Conservation (phyloP, 1,140 invertebrate genomes). For the Bombus haemorrhoidalis region DNA sequence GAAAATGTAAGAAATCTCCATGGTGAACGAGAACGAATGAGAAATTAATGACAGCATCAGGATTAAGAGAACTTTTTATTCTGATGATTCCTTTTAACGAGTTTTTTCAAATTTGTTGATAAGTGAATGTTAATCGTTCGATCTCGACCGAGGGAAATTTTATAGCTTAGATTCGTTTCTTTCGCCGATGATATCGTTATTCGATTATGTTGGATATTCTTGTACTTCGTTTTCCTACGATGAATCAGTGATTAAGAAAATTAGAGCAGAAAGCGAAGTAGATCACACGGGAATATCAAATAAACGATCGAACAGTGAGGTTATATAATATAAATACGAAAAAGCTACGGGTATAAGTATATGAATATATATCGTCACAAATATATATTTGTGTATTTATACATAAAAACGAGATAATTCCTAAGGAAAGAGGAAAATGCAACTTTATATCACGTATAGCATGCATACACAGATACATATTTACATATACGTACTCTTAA, state of each 20-base stretch:
- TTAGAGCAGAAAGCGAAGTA: not conserved
- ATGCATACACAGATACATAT: conserved; percentile 45
- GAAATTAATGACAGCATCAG: not conserved
- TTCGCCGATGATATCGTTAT: not conserved
- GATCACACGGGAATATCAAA: conserved; percentile 5
- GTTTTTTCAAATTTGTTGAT: not conserved
- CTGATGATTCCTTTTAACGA: not conserved
- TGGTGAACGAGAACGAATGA: not conserved
- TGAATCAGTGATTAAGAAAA: not conserved
- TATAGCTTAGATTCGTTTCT: not conserved
- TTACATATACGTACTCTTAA: conserved; percentile 36
- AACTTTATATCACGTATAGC: conserved; percentile 43
- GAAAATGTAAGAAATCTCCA: not conserved
- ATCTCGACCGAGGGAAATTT: conserved; percentile 10
- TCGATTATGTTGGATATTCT: not conserved
- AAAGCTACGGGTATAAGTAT: conserved; percentile 29
- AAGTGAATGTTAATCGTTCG: not conserved
- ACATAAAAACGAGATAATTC: not conserved
- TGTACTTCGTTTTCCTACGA: conserved; percentile 4
- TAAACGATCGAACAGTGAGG: conserved; percentile 2
- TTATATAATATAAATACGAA: conserved; percentile 51
- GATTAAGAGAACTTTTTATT: not conserved
- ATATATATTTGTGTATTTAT: conserved; percentile 27
- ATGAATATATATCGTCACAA: conserved; percentile 24
- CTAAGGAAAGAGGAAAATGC: conserved; percentile 9